Evolutionary conservation across 2,888 invertebrate genomes (phyloP).

Genomic region (Drosophila leonis): DNA sequence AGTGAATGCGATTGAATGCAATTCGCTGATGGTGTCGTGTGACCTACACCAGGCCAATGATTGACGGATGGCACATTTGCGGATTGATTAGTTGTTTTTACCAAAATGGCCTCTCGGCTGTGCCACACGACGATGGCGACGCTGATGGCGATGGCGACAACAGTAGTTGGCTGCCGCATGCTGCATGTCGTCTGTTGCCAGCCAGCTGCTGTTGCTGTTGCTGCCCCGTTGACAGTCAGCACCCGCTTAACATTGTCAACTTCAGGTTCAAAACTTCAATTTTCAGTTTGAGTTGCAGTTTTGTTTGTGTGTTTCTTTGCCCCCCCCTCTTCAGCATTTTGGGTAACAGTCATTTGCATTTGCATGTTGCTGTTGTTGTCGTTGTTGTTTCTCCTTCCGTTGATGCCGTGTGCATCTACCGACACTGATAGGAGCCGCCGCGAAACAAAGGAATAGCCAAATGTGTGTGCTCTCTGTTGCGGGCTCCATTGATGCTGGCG

Average conservation of each 20-base stretch:
- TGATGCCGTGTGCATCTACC: slow-evolving; percentile 82
- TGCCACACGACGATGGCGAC: slow-evolving; percentile 36
- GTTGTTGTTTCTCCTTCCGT: slow-evolving; percentile 36
- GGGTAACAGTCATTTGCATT: slow-evolving; percentile 78
- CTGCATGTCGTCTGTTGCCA: not conserved
- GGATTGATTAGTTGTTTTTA: slow-evolving; percentile 81
- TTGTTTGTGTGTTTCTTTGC: not conserved
- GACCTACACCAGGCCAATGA: slow-evolving; percentile 77
- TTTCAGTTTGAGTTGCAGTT: slow-evolving; percentile 39
- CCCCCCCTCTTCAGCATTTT: slow-evolving; percentile 45
- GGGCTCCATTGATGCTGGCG: slow-evolving; percentile 81
- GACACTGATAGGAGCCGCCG: slow-evolving; percentile 75
- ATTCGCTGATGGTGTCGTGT: slow-evolving; percentile 72
- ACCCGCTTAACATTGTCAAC: slow-evolving; percentile 69
- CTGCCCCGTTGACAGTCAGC: slow-evolving; percentile 63
- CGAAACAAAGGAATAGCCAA: slow-evolving; percentile 69
- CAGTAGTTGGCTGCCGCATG: slow-evolving; percentile 23
- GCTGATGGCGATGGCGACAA: slow-evolving; percentile 24
- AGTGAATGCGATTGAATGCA: slow-evolving; percentile 75
- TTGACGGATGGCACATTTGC: slow-evolving; percentile 82
- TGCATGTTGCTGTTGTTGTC: slow-evolving; percentile 56
- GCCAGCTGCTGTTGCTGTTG: slow-evolving; percentile 12
- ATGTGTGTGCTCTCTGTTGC: slow-evolving; percentile 57
- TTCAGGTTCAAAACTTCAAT: slow-evolving; percentile 15
- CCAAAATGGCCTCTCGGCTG: slow-evolving; percentile 73